Conservation (phyloP, 2,888 invertebrate species). For the Sympetrum striolatum region DNA sequence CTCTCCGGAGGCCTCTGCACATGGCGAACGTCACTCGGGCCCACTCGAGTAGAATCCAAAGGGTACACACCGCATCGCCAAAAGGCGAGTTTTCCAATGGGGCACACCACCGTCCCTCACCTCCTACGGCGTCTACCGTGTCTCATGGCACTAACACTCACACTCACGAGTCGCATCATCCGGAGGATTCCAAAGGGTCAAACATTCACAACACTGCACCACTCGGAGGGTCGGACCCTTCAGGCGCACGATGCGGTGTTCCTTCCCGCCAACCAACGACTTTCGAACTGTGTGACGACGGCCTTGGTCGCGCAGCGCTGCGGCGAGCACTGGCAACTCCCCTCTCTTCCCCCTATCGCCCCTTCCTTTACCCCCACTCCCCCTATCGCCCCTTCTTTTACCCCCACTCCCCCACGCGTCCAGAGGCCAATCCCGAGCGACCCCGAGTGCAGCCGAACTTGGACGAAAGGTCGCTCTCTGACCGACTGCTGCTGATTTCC, state of each 20-base stretch:
- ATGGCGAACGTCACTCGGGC: background rate
- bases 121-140: background rate
- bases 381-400: background rate
- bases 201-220: background rate
- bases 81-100: background rate
- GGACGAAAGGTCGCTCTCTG: constrained; percentile 5
- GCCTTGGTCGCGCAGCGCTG: background rate
- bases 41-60: background rate
- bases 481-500: background rate
- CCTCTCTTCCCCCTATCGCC: background rate
- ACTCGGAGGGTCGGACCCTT: background rate
- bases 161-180: background rate
- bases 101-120: background rate
- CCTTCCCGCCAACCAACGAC: background rate
- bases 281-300: background rate
- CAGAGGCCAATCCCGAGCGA: constrained; percentile 10
- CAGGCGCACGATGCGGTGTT: background rate
- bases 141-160: background rate
- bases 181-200: background rate
- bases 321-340: background rate
- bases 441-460: background rate
- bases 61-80: background rate
- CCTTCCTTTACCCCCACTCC: background rate
- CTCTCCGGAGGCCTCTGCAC: background rate
- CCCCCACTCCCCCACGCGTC: background rate